These are phyloP conservation scores for Euura lappo DNA, from an alignment of 1,140 invertebrate species.

Conservation along the genomic window DNA sequence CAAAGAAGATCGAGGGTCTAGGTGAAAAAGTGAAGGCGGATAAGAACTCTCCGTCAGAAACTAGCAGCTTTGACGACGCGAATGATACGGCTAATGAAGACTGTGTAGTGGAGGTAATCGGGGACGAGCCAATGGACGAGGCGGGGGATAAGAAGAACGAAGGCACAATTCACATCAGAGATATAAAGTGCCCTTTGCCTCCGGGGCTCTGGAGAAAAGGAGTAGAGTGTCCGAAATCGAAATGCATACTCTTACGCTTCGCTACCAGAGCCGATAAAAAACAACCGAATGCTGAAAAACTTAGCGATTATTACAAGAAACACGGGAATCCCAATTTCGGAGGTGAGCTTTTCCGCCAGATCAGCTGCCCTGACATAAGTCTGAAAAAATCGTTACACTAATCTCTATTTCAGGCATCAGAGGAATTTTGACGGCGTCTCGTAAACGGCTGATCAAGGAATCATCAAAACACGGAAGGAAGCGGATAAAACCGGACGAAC, in stretches of 20 bases:
- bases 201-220: slow-evolving; percentile 81
- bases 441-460: slow-evolving; percentile 56
- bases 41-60: slow-evolving; percentile 18
- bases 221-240: slow-evolving; percentile 65
- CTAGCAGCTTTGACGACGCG: slow-evolving; percentile 18
- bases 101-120: slow-evolving; percentile 30
- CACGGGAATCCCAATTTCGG: slow-evolving; percentile 71
- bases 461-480: slow-evolving; percentile 32
- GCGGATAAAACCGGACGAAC: slow-evolving; percentile 22
- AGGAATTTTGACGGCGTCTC: slow-evolving; percentile 63
- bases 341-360: slow-evolving; percentile 48
- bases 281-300: slow-evolving; percentile 65
- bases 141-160: slow-evolving; percentile 33
- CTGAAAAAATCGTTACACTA: slow-evolving; percentile 16
- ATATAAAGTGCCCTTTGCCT: slow-evolving; percentile 66
- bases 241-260: slow-evolving; percentile 76
- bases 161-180: slow-evolving; percentile 53
- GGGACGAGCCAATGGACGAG: slow-evolving; percentile 30
- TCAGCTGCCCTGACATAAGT: no score
- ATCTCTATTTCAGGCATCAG: slow-evolving; percentile 51
- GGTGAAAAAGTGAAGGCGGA: slow-evolving; percentile 37
- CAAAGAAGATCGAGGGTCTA: slow-evolving; percentile 59
- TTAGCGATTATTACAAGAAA: slow-evolving; percentile 70
- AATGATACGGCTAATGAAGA: slow-evolving; percentile 31
- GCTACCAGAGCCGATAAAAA: slow-evolving; percentile 72